Evolutionary conservation across 2,797 vertebrate species (phyloP), one percentile per base, ranked within the genome.

Genomic region (Coccyzus lansbergi): DNA sequence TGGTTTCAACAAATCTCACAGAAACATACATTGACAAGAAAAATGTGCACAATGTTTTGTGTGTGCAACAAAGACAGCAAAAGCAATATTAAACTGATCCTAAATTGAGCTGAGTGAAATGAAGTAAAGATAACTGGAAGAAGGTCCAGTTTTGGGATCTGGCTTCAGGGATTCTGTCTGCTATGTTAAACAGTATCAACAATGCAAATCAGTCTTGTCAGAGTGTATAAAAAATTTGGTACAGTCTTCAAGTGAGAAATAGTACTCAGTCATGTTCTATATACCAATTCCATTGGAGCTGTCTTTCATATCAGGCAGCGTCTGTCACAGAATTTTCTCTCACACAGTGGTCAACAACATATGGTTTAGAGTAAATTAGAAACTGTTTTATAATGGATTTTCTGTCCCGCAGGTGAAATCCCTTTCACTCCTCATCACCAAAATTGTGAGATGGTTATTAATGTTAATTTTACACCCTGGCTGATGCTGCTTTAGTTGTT

Each of bases 401-500:
- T 53, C 28, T 72, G 26, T 64, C 12, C 20, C 29, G 12, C 21
- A 48, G 77, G 28, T 38, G 49, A 93, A 85, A 75, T 69, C 3
- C 5, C 10, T 74, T 86, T 76, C 17, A 36, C 3, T 72, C 7
- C 20, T 10, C 18, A 33, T 53, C 17, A 62, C 7, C 10, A 58
- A 76, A 87, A 68, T 42, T 6, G 38, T n/a, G 13, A 53, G 1
- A 36, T 40, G 3, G 3, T 65, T 65, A 33, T 46, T 62, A 53
- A 70, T 48, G 33, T 28, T 34, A 33, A 9, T 63, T 83, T 92
- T 77, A 52, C 15, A 70, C 4, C 7, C 5, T n/a, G 55, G 3
- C 2, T 65, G 34, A 42, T 9, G 3, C 12, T 40, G n/a, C 4
- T 51, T 1, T 55, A 55, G 4, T 52, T 8, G 2, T 31, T 33